These are phyloP conservation scores for Drosophila kanapiae DNA, from an alignment of 1,140 invertebrate genomes.

Conservation along the genomic window DNA sequence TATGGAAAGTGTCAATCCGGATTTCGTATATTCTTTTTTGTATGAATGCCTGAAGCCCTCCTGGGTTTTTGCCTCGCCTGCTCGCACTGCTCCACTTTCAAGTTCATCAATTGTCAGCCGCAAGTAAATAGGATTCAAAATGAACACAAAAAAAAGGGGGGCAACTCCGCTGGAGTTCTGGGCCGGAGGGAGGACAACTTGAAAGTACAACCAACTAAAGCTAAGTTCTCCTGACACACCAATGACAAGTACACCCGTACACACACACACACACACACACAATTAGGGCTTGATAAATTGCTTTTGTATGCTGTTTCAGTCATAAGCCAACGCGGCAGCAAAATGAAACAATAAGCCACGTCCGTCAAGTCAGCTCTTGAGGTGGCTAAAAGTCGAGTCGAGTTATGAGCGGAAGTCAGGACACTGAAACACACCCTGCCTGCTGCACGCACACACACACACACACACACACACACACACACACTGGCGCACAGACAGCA, in stretches of 20 bases:
- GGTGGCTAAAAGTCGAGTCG: conserved; percentile 73
- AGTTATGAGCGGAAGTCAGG: conserved; percentile 72
- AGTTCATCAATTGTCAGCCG: conserved; percentile 63
- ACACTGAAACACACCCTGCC: conserved; percentile 37
- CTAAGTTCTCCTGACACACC: conserved; percentile 71
- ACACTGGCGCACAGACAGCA: conserved; percentile 35
- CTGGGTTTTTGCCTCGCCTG: neutral
- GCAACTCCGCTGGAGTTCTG: neutral
- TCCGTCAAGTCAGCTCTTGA: conserved; percentile 79
- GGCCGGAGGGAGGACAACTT: conserved; percentile 41
- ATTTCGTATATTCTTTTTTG: conserved; percentile 30
- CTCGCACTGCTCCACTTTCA: conserved; percentile 42
- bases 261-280: conserved; percentile 47
- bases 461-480: conserved; percentile 10
- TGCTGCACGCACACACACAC: conserved; percentile 8
- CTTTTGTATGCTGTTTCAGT: conserved; percentile 80
- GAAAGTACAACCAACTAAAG: conserved; percentile 69
- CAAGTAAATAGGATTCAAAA: conserved; percentile 38
- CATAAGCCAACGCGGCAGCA: conserved; percentile 68
- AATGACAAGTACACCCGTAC: conserved; percentile 63
- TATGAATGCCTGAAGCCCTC: neutral
- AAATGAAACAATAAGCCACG: conserved; percentile 84
- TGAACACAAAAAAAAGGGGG: neutral
- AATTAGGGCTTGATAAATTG: conserved; percentile 82
- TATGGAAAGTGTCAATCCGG: conserved; percentile 78